Conservation (phyloP, 2,797 vertebrate genomes). For the Crocodylus rhombifer region DNA sequence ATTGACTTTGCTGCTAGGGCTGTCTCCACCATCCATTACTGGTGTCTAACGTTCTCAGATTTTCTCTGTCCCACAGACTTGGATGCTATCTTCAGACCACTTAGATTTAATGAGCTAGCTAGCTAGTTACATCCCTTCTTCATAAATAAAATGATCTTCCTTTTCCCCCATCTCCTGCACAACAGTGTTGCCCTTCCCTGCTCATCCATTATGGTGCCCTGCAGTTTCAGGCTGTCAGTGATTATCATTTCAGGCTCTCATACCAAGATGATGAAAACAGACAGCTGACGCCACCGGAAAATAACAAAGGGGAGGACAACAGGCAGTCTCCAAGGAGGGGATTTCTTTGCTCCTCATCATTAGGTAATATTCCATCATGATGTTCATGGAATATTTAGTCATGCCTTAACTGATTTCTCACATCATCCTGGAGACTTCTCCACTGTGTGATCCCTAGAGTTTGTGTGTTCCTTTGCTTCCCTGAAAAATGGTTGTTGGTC, state of each 20-base stretch:
- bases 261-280: constrained; percentile 94
- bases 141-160: neutral
- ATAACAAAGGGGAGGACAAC: constrained; percentile 81
- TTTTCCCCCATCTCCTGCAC: neutral
- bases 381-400: neutral
- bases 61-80: neutral
- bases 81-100: neutral
- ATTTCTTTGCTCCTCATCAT: constrained; percentile 92
- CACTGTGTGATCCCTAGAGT: accelerated
- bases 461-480: neutral
- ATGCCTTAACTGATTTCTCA: neutral
- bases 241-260: constrained; percentile 86
- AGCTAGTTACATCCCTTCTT: neutral
- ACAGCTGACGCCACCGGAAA: constrained; percentile 90
- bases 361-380: constrained; percentile 81
- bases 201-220: neutral
- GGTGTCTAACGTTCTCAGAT: neutral
- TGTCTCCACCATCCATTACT: neutral
- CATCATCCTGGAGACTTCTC: neutral
- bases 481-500: neutral
- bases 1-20: neutral
- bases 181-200: neutral
- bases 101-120: neutral
- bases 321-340: constrained; percentile 90
- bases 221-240: constrained; percentile 7